Evolutionary conservation across 1,140 invertebrate species (phyloP).

Genomic region (Drosophila seguyi): DNA sequence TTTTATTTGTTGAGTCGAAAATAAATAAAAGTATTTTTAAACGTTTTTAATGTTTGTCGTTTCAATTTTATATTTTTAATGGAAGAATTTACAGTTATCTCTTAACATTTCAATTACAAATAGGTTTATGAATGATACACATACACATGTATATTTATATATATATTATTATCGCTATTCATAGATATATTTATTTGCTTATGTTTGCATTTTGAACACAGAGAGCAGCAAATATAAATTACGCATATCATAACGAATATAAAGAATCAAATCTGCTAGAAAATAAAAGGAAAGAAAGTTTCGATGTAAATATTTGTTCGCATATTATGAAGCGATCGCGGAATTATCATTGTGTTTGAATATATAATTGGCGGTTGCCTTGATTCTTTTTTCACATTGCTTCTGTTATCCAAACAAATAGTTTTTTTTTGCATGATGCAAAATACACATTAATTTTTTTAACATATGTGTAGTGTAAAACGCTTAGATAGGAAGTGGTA

Average conservation of each 20-base stretch:
- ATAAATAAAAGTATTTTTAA: not conserved
- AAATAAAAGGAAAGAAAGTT: conserved; percentile 4
- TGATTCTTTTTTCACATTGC: not conserved
- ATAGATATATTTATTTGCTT: conserved; percentile 25
- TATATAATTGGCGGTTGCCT: not conserved
- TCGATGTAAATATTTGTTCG: conserved; percentile 22
- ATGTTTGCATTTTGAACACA: conserved; percentile 29
- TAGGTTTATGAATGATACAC: conserved; percentile 29
- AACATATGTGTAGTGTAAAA: conserved; percentile 2
- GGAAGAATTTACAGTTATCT: conserved; percentile 67
- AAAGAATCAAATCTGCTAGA: conserved; percentile 4
- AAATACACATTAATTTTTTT: not conserved
- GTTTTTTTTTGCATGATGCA: not conserved
- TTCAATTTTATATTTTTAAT: conserved; percentile 52
- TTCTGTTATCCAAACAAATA: not conserved
- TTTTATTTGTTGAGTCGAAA: not conserved
- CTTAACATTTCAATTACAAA: conserved; percentile 59
- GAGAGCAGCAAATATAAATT: conserved; percentile 27
- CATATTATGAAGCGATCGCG: conserved; percentile 7
- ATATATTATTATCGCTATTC: conserved; percentile 16
- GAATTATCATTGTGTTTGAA: conserved; percentile 1
- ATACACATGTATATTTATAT: conserved; percentile 14
- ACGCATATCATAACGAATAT: conserved; percentile 14
- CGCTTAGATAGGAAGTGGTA: not conserved
- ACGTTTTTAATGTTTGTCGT: not conserved